Base-by-base conservation (phyloP, 2,113 vertebrate genomes). In the Nycticorax nycticorax region DNA sequence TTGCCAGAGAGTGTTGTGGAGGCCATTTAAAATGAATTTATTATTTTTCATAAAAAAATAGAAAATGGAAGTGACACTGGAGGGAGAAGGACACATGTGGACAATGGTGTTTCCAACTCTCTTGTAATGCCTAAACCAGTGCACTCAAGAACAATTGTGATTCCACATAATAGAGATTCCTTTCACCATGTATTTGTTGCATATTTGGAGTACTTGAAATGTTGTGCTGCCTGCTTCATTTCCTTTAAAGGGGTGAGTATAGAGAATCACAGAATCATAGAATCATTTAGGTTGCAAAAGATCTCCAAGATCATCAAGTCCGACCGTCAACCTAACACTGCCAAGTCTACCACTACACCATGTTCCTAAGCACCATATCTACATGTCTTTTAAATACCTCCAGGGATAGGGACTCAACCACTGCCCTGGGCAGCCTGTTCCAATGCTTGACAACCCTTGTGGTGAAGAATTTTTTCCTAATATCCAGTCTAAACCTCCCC, bases 151-250 rank as follows among this genome's bases (percentile, higher is more conserved):
- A 55, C 37, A 66, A 32, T 9, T 45, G 14, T 63, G 30, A 45
- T 45, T 76, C 32, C n/a, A 80, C n/a, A 22, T 21, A 53, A 82
- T 27, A 22, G 53, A 94, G 22, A 48, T 33, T 88, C 27, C 28
- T 85, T 82, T 77, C 33, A 84, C 59, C 16, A 7, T 1, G 1
- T 30, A 47, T 63, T 73, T 81, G 16, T 67, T 60, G 24, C 2
- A 2, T 35, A 55, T 67, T 75, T 91, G 32, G 28, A 67, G 6
- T 63, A 52, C 56, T 71, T 84, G 11, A 87, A 92, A 78, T 1
- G 0, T 45, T 13, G 9, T 0, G 0, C 12, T 77, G 26, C 8
- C 22, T 6, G 2, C 9, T 84, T 69, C 6, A 67, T 83, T 84
- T 86, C 63, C 32, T 88, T 77, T 87, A 33, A 82, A 67, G 19